Evolutionary conservation across 1,140 invertebrate genomes (phyloP), one percentile per base, ranked within the genome.

Genomic region (Drosophila sp.): DNA sequence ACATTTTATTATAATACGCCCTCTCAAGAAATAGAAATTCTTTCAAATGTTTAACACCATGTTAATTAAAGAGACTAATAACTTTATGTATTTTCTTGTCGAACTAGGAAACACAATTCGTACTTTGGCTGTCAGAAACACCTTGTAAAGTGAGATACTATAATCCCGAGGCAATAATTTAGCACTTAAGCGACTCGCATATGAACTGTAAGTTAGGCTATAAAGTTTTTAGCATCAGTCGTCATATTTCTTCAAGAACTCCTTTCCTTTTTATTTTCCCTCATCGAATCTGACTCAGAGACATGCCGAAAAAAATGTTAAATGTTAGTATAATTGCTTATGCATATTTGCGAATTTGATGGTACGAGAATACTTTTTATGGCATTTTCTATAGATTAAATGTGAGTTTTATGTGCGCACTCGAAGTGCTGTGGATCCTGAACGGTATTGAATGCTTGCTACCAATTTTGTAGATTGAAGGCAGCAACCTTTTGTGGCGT

Each of bases 361-460:
- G 72, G 46, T 34, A 27, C 14, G 14, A 18, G 4, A 66, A 36
- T 63, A 56, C 72, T 75, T 82, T 83, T 83, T 57, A 84, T 76
- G 40, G 58, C 59, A 54, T 72, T 78, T 71, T 72, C 67, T 45
- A 73, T 66, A 83, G 66, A 83, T 83, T 64, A 80, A 80, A 86
- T 73, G 63, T 38, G 50, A 45, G 38, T 84, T 83, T 82, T 83
- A 80, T 80, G 50, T 34, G 54, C 16, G 9, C 50, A 50, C 43
- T 66, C 21, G 27, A 57, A 78, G 51, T 50, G 66, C 41, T 32
- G 58, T 25, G 29, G 29, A 9, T 46, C 3, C 45, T 13, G 38
- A 9, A 29, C n/a, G 7, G 40, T n/a, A 40, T 51, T 51, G 34
- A 56, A 57, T 66, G 41, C 25, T 29, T 13, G 57, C 46, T 53